These are phyloP conservation scores for Varanus komodoensis DNA, from an alignment of 2,113 vertebrate species.

Conservation along the genomic window DNA sequence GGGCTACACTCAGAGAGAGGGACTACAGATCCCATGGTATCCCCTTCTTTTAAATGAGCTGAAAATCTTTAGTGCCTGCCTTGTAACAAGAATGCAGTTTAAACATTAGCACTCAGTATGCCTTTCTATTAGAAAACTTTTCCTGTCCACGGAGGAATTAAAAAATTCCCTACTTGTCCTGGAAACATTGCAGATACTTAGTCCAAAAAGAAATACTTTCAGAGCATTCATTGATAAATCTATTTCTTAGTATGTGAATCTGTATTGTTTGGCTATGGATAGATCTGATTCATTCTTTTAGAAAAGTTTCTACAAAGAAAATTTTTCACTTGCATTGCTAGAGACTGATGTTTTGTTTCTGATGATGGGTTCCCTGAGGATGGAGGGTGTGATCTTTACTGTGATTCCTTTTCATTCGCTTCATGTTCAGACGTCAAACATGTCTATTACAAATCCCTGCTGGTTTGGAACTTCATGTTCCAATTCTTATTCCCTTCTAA, in stretches of 20 bases:
- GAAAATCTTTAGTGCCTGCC: neutral
- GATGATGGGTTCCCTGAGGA: conserved; percentile 22
- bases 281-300: neutral
- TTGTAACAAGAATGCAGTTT: neutral
- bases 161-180: neutral
- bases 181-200: too few species aligned
- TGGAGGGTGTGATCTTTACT: conserved; percentile 19
- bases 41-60: neutral
- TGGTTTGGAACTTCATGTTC: conserved; percentile 5
- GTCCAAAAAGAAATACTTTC: neutral
- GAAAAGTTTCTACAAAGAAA: conserved; percentile 1
- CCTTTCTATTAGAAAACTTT: neutral
- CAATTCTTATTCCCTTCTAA: conserved; percentile 7
- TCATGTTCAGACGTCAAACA: conserved; percentile 26
- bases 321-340: neutral
- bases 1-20: neutral
- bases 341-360: conserved; percentile 17
- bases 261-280: conserved; percentile 16
- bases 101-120: neutral
- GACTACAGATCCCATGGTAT: neutral
- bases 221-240: conserved; percentile 3
- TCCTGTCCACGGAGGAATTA: neutral
- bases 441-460: conserved; percentile 25
- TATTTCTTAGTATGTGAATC: conserved; percentile 12
- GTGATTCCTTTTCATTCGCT: conserved; percentile 20